Evolutionary conservation across 2,888 invertebrate species (phyloP).

Genomic region (Eristalis intricaria): DNA sequence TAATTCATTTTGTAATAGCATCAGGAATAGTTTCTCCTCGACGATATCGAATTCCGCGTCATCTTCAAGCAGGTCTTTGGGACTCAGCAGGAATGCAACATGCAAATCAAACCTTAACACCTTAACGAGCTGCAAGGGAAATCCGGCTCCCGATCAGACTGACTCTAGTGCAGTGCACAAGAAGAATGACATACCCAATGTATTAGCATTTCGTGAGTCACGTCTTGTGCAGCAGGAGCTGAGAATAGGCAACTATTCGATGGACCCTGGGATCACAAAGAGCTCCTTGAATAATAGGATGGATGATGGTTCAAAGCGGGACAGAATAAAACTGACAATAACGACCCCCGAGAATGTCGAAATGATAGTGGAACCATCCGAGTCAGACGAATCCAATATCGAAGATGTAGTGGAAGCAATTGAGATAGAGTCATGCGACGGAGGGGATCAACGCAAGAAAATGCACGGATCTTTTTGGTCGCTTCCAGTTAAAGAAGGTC

Average conservation of each 20-base stretch:
- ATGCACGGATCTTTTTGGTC: constrained; percentile 78
- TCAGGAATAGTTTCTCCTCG: constrained; percentile 27
- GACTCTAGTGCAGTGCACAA: constrained; percentile 74
- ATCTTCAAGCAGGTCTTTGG: constrained; percentile 38
- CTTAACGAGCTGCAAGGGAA: constrained; percentile 25
- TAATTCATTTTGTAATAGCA: constrained; percentile 40
- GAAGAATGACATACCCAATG: constrained; percentile 81
- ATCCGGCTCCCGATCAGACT: constrained; percentile 28
- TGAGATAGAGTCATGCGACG: constrained; percentile 76
- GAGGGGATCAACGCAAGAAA: constrained; percentile 8
- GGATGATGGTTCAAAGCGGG: constrained; percentile 71
- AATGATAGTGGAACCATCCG: constrained; percentile 76
- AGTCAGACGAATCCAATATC: constrained; percentile 73
- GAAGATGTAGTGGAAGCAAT: constrained; percentile 78
- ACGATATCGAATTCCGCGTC: constrained; percentile 28
- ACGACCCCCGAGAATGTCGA: constrained; percentile 80
- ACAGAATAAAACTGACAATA: constrained; percentile 77
- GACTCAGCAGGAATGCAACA: constrained; percentile 77
- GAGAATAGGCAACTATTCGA: constrained; percentile 80
- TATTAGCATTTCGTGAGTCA: constrained; percentile 79
- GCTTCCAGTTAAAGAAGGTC: constrained; percentile 78
- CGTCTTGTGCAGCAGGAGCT: constrained; percentile 81
- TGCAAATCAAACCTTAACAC: constrained; percentile 72
- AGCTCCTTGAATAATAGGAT: constrained; percentile 75
- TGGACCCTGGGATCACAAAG: constrained; percentile 81